These are phyloP conservation scores for Theonella swinhoei DNA, from an alignment of 37 sponge, comb jelly and placozoan species.

Conservation along the genomic window DNA sequence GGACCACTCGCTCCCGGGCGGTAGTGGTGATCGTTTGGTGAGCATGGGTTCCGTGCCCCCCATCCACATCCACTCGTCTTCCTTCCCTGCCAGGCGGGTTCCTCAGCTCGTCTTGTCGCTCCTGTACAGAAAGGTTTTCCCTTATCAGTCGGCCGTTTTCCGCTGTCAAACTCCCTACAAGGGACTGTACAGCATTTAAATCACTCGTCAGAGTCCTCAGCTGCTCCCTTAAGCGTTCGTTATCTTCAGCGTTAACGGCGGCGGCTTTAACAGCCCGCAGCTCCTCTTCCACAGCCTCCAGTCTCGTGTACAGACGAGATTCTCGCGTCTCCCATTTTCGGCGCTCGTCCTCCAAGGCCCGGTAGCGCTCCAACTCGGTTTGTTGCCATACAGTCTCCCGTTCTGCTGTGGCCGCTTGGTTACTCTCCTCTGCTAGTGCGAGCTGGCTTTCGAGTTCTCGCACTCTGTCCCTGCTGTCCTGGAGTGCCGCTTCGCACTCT, in stretches of 20 bases:
- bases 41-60: not conserved
- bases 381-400: not conserved
- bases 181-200: not conserved
- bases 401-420: not conserved
- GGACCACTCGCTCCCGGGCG: not conserved
- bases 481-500: not conserved
- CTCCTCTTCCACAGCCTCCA: not conserved
- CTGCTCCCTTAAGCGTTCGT: not conserved
- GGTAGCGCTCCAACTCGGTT: slow-evolving; percentile 13
- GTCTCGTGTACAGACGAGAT: not conserved
- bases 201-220: not conserved
- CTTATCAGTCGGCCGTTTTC: not conserved
- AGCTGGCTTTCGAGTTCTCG: not conserved
- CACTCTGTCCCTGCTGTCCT: not conserved
- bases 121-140: not conserved
- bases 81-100: not conserved
- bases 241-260: not conserved
- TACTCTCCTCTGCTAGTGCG: no score
- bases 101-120: no score
- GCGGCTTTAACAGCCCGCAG: not conserved
- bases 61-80: not conserved
- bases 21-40: not conserved
- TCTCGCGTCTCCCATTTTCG: slow-evolving; percentile 44
- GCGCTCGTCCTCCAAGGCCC: slow-evolving; percentile 21
- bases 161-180: not conserved